Conservation (phyloP, 1,140 invertebrate genomes). For the Drosophila sp. region DNA sequence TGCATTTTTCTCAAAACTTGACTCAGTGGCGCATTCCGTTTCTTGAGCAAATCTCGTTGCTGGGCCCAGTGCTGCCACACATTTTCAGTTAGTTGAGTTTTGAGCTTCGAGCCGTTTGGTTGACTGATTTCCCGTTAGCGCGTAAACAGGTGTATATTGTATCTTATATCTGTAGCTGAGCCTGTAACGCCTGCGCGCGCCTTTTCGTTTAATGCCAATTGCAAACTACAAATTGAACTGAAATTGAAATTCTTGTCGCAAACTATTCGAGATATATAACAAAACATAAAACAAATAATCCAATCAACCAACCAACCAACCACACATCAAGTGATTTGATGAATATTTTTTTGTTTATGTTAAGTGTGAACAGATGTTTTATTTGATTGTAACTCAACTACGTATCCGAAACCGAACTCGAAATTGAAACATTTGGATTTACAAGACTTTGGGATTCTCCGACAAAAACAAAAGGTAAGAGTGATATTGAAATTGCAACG, state of each 20-base stretch:
- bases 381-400: neutral
- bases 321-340: neutral
- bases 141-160: constrained; percentile 23
- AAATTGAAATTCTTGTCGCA: constrained; percentile 6
- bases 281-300: neutral
- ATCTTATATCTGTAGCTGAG: constrained; percentile 36
- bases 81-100: constrained; percentile 64
- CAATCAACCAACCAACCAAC: neutral
- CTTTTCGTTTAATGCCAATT: constrained; percentile 3
- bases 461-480: constrained; percentile 31
- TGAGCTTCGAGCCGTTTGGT: constrained; percentile 74
- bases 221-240: neutral
- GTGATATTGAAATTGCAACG: no score
- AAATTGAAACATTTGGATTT: constrained; percentile 39
- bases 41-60: no score
- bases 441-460: constrained; percentile 27
- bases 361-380: constrained; percentile 14
- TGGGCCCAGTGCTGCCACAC: neutral
- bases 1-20: no score
- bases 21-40: no score
- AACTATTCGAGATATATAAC: constrained; percentile 10
- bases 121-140: constrained; percentile 40
- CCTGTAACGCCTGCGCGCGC: constrained; percentile 67
- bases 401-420: neutral
- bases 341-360: constrained; percentile 4